These are phyloP conservation scores for Chymomyza costata DNA, from an alignment of 1,140 invertebrate species.

Conservation along the genomic window DNA sequence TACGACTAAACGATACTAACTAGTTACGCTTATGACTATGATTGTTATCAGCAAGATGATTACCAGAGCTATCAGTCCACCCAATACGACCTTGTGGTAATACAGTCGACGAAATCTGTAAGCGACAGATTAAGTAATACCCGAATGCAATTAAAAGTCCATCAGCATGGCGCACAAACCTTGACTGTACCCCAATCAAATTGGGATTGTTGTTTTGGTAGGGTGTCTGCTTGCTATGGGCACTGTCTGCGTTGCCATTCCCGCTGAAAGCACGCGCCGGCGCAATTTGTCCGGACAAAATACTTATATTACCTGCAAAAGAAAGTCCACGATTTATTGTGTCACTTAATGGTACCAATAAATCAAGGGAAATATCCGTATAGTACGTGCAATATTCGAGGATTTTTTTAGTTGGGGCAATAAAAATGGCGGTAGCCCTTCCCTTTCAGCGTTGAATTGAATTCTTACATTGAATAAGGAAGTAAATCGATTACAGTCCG, in stretches of 20 bases:
- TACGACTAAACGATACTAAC: slow-evolving; percentile 41
- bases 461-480: too few species aligned
- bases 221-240: slow-evolving; percentile 47
- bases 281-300: slow-evolving; percentile 39
- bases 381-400: too few species aligned
- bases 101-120: slow-evolving; percentile 78
- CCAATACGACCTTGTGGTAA: slow-evolving; percentile 75
- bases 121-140: neutral
- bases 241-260: slow-evolving; percentile 33
- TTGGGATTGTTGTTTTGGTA: slow-evolving; percentile 36
- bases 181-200: slow-evolving; percentile 68
- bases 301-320: slow-evolving; percentile 49
- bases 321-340: too few species aligned
- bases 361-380: too few species aligned
- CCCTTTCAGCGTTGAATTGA: too few species aligned
- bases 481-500: too few species aligned
- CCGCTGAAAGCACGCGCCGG: slow-evolving; percentile 20
- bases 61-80: slow-evolving; percentile 74
- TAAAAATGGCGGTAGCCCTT: too few species aligned
- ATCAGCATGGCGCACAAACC: slow-evolving; percentile 33
- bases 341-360: too few species aligned
- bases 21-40: slow-evolving; percentile 60
- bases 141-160: slow-evolving; percentile 5
- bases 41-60: slow-evolving; percentile 75
- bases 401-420: too few species aligned